Percentiles rank a stretch among this genome's conserved stretches.
These are phyloP conservation scores for Eubucco bourcierii DNA, from an alignment of 2,113 vertebrate genomes.

Conservation along the genomic window DNA sequence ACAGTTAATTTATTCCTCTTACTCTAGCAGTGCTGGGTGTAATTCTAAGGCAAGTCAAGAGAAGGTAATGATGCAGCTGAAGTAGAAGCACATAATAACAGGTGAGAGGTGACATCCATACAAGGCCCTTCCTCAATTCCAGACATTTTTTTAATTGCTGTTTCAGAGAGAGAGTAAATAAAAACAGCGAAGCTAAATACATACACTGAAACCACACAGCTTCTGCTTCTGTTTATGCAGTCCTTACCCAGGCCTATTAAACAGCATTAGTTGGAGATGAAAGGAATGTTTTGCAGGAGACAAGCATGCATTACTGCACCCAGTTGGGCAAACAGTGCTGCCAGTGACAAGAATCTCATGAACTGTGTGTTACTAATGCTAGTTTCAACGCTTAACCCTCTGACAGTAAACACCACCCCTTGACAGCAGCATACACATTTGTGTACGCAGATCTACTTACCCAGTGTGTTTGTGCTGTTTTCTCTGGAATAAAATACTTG, in stretches of 20 bases:
- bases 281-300: conserved; percentile 30
- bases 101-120: neutral
- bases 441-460: neutral
- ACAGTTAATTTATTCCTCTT: neutral
- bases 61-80: neutral
- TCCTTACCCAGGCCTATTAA: conserved; percentile 33
- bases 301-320: neutral
- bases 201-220: neutral
- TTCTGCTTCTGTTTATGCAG: conserved; percentile 9
- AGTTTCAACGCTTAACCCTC: neutral
- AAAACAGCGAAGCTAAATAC: conserved; percentile 3
- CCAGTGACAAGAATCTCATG: neutral
- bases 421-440: neutral
- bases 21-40: neutral
- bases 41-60: neutral
- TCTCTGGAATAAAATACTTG: neutral
- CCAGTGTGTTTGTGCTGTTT: accelerated
- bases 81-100: neutral
- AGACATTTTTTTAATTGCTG: neutral
- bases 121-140: neutral
- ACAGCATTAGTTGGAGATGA: conserved; percentile 29
- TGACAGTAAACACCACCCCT: neutral
- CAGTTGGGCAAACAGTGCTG: neutral
- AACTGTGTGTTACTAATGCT: neutral
- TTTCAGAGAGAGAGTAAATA: neutral